phyloP scores from a whole-genome alignment of 2,888 invertebrate species.

The Lutraria lutraria region DNA sequence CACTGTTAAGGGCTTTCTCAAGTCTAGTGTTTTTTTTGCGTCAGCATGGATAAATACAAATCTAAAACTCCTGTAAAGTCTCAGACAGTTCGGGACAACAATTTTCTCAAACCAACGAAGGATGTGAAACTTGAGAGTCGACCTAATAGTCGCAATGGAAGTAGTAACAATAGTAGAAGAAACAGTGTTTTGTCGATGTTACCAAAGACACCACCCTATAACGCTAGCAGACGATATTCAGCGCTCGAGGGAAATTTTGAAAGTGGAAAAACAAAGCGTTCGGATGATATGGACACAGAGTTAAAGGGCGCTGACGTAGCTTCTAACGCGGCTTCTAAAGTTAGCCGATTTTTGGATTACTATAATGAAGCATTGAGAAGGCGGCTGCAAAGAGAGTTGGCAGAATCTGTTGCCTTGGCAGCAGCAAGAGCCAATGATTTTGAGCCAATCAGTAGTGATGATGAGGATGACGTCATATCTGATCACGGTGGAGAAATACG shows the following conservation, averaged over 20 bases:
- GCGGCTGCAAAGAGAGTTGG: slow-evolving; percentile 47
- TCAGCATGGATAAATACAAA: slow-evolving; percentile 20
- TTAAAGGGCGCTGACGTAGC: slow-evolving; percentile 50
- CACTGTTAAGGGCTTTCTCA: too few species aligned
- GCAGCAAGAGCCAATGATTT: neutral
- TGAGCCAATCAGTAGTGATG: slow-evolving; percentile 7
- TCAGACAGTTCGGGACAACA: slow-evolving; percentile 20
- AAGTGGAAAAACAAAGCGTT: neutral
- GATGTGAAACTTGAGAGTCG: slow-evolving; percentile 22
- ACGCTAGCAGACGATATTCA: slow-evolving; percentile 10
- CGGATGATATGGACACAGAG: slow-evolving; percentile 15
- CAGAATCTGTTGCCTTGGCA: slow-evolving; percentile 29
- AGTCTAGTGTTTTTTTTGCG: neutral
- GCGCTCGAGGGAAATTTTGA: slow-evolving; percentile 1
- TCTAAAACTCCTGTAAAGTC: neutral
- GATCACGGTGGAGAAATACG: slow-evolving; percentile 22
- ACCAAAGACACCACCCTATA: slow-evolving; percentile 32
- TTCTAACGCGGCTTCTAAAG: slow-evolving; percentile 44
- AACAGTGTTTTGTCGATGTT: slow-evolving; percentile 36
- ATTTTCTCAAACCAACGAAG: slow-evolving; percentile 20
- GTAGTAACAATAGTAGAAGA: slow-evolving; percentile 21
- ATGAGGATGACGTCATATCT: slow-evolving; percentile 26
- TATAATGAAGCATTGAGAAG: slow-evolving; percentile 62
- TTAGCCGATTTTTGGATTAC: slow-evolving; percentile 51
- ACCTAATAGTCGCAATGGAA: slow-evolving; percentile 28